phyloP scores from a whole-genome alignment of 1,140 invertebrate genomes.

The Drosophila cardini region DNA sequence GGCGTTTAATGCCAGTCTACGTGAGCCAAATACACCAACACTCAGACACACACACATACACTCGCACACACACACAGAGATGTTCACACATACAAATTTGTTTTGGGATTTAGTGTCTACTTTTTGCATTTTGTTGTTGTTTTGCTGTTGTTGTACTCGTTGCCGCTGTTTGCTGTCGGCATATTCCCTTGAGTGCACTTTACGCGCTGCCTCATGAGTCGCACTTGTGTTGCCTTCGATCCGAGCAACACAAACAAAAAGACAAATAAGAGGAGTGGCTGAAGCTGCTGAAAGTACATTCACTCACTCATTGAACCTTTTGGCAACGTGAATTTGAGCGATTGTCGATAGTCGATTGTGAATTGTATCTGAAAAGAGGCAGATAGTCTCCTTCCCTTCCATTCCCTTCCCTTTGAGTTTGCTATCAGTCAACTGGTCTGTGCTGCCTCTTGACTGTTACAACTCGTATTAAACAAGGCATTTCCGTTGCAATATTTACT shows the following conservation, averaged over 20 bases:
- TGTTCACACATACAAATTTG: constrained; percentile 21
- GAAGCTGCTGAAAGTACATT: constrained; percentile 57
- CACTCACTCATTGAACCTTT: constrained; percentile 56
- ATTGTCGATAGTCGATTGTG: constrained; percentile 40
- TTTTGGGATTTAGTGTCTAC: constrained; percentile 18
- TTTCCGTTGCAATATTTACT: constrained; percentile 68
- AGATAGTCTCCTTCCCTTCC: neutral
- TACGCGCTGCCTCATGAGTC: constrained; percentile 59
- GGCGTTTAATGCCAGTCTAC: constrained; percentile 47
- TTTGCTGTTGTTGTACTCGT: neutral
- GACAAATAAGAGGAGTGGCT: constrained; percentile 18
- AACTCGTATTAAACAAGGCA: constrained; percentile 60
- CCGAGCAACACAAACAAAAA: constrained; percentile 10
- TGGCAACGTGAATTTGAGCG: constrained; percentile 36
- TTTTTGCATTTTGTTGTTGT: constrained; percentile 17
- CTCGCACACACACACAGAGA: constrained; percentile 4
- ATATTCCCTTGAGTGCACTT: constrained; percentile 78
- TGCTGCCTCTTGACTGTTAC: neutral
- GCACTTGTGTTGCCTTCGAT: constrained; percentile 45
- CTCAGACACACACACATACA: constrained; percentile 17
- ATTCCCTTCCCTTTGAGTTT: too few species aligned
- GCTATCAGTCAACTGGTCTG: constrained; percentile 9
- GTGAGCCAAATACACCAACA: constrained; percentile 50
- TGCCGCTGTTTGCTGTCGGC: constrained; percentile 12
- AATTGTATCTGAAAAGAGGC: constrained; percentile 36